Percentiles rank a stretch among this genome's conserved stretches.
These are phyloP conservation scores for Fringilla coelebs DNA, from an alignment of 2,797 vertebrate species.

Conservation along the genomic window DNA sequence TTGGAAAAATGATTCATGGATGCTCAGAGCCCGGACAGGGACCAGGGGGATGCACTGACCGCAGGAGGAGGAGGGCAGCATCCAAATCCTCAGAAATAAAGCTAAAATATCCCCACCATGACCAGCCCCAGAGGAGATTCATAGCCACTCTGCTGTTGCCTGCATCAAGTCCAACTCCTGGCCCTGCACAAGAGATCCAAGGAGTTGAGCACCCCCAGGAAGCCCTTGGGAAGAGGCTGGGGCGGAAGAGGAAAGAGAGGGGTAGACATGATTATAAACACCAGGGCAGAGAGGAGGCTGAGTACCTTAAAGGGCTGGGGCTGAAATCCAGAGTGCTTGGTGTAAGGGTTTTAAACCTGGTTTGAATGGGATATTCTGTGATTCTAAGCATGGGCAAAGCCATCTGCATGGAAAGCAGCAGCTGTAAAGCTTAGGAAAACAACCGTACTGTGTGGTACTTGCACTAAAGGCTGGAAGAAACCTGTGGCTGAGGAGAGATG, in stretches of 20 bases:
- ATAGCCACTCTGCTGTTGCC: neutral
- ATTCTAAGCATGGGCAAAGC: neutral
- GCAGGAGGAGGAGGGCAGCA: neutral
- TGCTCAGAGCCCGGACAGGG: neutral
- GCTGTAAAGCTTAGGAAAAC: neutral
- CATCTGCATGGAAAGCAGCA: neutral
- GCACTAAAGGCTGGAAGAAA: neutral
- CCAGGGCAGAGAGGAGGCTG: neutral
- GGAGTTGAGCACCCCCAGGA: accelerated
- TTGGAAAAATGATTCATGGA: neutral
- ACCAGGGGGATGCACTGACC: accelerated
- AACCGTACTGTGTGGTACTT: accelerated
- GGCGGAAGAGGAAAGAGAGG: accelerated
- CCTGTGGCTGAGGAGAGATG: accelerated
- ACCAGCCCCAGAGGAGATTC: neutral
- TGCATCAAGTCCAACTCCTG: neutral
- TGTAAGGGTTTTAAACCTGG: neutral
- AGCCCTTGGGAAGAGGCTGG: neutral
- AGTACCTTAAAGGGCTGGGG: neutral
- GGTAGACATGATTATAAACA: neutral
- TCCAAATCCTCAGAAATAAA: neutral
- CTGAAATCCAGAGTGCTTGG: neutral
- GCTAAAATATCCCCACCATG: neutral
- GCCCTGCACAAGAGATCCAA: neutral
- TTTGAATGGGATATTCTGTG: neutral